A percentile compares a stretch with the other conserved stretches of the same genome.
Evolutionary conservation across 2,113 vertebrate genomes (phyloP).

Genomic region (Neogale vison): DNA sequence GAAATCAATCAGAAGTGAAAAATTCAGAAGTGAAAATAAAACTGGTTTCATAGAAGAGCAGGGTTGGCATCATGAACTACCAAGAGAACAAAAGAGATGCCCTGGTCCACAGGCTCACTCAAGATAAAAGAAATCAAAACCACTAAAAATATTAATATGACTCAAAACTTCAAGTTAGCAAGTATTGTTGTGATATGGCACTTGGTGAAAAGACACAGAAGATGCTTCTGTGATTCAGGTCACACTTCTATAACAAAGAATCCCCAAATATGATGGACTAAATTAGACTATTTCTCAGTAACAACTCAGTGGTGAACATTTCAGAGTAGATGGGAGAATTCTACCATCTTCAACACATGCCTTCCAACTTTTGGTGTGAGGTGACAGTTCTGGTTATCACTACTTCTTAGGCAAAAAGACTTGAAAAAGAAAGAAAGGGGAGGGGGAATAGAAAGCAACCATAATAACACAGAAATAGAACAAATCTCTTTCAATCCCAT

Average conservation of each 20-base stretch:
- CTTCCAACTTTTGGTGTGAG: neutral
- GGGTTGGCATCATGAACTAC: neutral
- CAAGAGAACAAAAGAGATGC: neutral
- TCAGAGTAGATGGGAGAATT: neutral
- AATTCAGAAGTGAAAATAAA: neutral
- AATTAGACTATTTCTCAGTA: neutral
- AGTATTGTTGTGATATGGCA: neutral
- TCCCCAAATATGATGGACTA: neutral
- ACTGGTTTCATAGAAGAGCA: neutral
- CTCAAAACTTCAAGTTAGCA: neutral
- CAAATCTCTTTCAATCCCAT: neutral
- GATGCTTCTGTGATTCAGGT: neutral
- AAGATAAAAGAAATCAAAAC: neutral
- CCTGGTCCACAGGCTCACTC: neutral
- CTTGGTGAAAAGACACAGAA: neutral
- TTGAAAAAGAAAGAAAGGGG: neutral
- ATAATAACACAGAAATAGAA: neutral
- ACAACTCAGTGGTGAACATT: neutral
- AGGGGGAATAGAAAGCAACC: neutral
- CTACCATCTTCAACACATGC: neutral
- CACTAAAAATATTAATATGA: neutral
- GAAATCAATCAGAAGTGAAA: neutral
- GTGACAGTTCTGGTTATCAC: neutral
- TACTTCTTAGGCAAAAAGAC: neutral
- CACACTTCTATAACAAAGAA: neutral